These are phyloP conservation scores for Ladona fulva DNA, from an alignment of 1,140 invertebrate species.

Conservation along the genomic window DNA sequence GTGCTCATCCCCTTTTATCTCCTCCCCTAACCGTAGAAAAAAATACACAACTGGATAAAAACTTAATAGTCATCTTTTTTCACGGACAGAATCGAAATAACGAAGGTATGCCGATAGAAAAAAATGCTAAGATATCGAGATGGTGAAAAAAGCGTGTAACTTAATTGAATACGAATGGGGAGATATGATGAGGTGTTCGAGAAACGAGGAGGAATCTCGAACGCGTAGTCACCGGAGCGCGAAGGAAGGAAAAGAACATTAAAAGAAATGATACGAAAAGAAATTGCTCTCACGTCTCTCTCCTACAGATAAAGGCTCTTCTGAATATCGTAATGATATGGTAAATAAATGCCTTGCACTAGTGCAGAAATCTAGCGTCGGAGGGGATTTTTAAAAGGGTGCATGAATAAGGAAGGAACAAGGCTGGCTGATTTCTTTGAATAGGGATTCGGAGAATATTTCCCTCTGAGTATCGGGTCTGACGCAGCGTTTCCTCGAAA, in stretches of 20 bases:
- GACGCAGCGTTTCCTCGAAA: neutral
- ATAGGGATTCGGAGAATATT: neutral
- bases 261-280: neutral
- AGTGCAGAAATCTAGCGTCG: neutral
- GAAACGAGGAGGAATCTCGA: neutral
- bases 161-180: neutral
- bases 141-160: too few relatives aligned
- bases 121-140: too few relatives aligned
- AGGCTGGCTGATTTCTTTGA: neutral
- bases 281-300: neutral
- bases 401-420: conserved; percentile 5
- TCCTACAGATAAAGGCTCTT: neutral
- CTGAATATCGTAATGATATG: conserved; percentile 7
- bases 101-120: too few relatives aligned
- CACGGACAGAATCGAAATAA: too few relatives aligned
- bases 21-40: too few relatives aligned
- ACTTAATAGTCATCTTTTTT: too few relatives aligned
- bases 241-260: neutral
- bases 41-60: too few relatives aligned
- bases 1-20: too few relatives aligned
- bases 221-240: neutral
- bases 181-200: neutral
- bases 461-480: neutral
- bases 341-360: conserved; percentile 9
- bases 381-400: neutral